phyloP scores from a whole-genome alignment of 1,140 invertebrate genomes.

The Cydia strobilella region DNA sequence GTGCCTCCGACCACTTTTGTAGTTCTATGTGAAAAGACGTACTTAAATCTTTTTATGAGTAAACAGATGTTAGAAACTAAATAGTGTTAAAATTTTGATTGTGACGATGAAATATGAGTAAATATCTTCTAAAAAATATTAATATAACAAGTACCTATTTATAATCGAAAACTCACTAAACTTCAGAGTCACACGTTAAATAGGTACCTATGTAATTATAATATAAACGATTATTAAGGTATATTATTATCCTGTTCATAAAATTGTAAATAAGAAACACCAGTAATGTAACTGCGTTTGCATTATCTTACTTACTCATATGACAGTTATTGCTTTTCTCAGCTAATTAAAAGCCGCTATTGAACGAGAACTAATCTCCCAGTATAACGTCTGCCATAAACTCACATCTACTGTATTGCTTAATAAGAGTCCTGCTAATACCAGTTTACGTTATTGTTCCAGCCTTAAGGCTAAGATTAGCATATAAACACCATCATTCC shows the following conservation, averaged over 20 bases:
- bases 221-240: no score
- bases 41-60: neutral
- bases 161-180: no score
- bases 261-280: neutral
- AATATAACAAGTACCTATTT: no score
- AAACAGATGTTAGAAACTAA: neutral
- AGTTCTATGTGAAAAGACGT: constrained; percentile 27
- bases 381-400: neutral
- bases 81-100: no score
- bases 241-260: no score
- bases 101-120: no score
- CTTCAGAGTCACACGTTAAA: no score
- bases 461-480: constrained; percentile 30
- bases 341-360: neutral
- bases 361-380: neutral
- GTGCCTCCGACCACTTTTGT: constrained; percentile 38
- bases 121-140: no score
- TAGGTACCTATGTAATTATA: no score
- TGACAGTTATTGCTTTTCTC: neutral
- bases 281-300: neutral
- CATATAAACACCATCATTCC: constrained; percentile 28
- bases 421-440: constrained; percentile 24
- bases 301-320: neutral
- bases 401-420: neutral
- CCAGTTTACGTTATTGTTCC: constrained; percentile 29